phyloP scores from a whole-genome alignment of 2,888 invertebrate species.

The Anoplius nigerrimus region DNA sequence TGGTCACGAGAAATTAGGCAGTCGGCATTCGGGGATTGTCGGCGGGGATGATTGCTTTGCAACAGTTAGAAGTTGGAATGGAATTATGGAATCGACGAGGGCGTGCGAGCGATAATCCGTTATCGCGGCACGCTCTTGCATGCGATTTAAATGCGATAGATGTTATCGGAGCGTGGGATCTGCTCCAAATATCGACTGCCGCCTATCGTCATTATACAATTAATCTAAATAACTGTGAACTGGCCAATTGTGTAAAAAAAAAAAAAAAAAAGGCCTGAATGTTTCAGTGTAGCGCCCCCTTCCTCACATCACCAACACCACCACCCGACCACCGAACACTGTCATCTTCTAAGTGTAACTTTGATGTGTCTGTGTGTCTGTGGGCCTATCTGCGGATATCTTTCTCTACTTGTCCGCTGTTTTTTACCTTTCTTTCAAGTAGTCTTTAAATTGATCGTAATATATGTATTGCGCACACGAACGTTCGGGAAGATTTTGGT shows the following conservation, averaged over 20 bases:
- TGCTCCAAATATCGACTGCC: conserved; percentile 1
- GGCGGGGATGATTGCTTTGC: no score
- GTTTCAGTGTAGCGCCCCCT: conserved; percentile 73
- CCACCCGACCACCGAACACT: conserved; percentile 72
- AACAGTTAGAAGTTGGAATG: not conserved
- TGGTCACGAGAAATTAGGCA: conserved; percentile 19
- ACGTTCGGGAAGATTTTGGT: conserved; percentile 8
- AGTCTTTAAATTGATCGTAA: not conserved
- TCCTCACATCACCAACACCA: conserved; percentile 71
- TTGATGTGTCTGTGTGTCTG: conserved; percentile 64
- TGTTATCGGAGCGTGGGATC: not conserved
- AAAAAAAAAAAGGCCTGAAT: conserved; percentile 65
- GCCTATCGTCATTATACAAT: conserved; percentile 43
- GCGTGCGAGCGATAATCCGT: not conserved
- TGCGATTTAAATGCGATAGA: not conserved
- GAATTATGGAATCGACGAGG: not conserved
- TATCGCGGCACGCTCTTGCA: no score
- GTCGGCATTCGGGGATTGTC: conserved; percentile 27
- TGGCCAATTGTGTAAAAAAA: conserved; percentile 65
- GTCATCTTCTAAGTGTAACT: conserved; percentile 70
- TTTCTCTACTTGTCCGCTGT: conserved; percentile 21
- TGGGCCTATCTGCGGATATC: conserved; percentile 33
- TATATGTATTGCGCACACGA: conserved; percentile 16
- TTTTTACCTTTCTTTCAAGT: not conserved
- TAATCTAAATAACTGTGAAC: conserved; percentile 62